Base-by-base conservation (phyloP, 2,888 invertebrate genomes). In the Drosophila bunnanda region DNA sequence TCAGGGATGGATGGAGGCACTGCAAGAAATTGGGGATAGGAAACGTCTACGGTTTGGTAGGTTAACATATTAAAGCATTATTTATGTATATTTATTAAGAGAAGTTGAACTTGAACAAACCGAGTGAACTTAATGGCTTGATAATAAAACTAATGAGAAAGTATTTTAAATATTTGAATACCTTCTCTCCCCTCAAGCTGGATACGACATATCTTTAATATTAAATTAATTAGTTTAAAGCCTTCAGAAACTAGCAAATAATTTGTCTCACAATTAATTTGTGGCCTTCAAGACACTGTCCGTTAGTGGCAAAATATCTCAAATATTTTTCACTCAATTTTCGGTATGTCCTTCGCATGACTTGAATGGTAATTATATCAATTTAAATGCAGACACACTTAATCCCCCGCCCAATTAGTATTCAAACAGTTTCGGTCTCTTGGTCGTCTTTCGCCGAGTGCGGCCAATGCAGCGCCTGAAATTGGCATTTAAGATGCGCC, bases 401-500 rank as follows among this genome's bases (percentile, higher is more conserved):
- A 64, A 28, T 64, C 48, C 48, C 32, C 39, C 46, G 25, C 28
- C 39, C 62, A 72, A 70, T 70, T 70, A 55, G 73, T 54, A 52
- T 70, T 54, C 54, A 72, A 62, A 61, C 54, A 41, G 44, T 46
- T 52, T 32, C 30, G 34, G 46, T n/a, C 28, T 28, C 46, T 46
- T 8, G 25, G 30, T 28, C 20, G 55, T 25, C 64, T 39, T 39
- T 64, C 44, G 61, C 48, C 43, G 22, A 71, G 72, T 71, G 62
- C 32, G 48, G 56, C 52, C 74, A 88, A 58, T 83, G 88, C 82
- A 88, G 70, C 83, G 57, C 55, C 74, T 62, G 55, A 65, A 80
- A 83, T 86, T 83, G 88, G 83, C 83, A 78, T 76, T 82, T 77
- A 69, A 81, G 76, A 75, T 73, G 75, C 43, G 65, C 44, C 55